Evolutionary conservation across 1,140 invertebrate species (phyloP).

Genomic region (Platyscapa corneri): DNA sequence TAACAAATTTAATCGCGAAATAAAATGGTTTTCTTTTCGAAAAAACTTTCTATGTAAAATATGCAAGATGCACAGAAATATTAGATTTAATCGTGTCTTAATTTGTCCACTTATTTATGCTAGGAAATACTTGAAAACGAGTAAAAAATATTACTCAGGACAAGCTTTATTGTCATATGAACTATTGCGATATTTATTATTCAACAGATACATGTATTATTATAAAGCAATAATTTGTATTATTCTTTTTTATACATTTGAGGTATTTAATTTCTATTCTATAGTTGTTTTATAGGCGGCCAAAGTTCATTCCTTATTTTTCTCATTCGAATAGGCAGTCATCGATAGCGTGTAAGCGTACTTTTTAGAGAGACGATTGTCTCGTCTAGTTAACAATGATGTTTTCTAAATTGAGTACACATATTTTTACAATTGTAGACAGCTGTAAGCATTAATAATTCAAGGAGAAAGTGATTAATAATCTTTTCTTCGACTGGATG

Average conservation of each 20-base stretch:
- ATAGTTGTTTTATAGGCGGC: not conserved
- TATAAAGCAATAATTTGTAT: too few species aligned
- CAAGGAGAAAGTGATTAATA: conserved; percentile 20
- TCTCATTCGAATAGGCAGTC: not conserved
- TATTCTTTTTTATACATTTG: too few species aligned
- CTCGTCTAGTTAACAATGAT: conserved; percentile 6
- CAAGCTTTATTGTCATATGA: not conserved
- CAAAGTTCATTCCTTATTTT: not conserved
- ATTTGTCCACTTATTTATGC: too few species aligned
- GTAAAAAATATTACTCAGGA: not conserved
- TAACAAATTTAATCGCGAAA: not conserved
- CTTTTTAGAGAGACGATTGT: not conserved
- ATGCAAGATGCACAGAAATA: not conserved
- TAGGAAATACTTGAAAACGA: not conserved
- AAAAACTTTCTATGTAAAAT: not conserved
- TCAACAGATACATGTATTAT: too few species aligned
- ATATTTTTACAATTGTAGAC: not conserved
- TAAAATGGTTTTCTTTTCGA: not conserved
- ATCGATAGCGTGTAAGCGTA: not conserved
- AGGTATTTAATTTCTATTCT: too few species aligned
- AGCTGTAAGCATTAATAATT: conserved; percentile 11
- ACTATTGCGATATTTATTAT: not conserved
- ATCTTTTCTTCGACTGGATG: not conserved
- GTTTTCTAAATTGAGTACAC: not conserved
- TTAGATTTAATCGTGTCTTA: too few species aligned